A percentile compares a stretch with the other conserved stretches of the same genome.
These are phyloP conservation scores for Chiropotes sagulatus DNA, from an alignment of 2,797 vertebrate genomes.

Conservation along the genomic window DNA sequence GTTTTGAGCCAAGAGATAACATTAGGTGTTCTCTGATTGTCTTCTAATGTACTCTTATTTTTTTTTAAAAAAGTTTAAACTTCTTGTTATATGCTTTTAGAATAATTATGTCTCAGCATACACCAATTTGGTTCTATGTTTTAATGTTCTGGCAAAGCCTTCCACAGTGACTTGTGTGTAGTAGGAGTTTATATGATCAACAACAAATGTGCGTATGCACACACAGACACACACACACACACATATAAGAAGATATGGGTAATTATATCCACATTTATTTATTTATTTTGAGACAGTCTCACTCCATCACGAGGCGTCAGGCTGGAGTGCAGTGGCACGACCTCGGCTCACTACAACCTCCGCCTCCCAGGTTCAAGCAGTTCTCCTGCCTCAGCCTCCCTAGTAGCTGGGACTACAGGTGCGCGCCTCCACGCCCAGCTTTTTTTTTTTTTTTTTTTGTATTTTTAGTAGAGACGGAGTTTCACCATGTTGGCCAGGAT, in stretches of 20 bases:
- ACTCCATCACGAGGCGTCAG: too few relatives aligned
- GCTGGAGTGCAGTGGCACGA: too few relatives aligned
- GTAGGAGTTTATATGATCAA: neutral
- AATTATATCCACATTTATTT: neutral
- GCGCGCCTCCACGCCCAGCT: too few relatives aligned
- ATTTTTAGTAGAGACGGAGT: too few relatives aligned
- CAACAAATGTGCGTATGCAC: neutral
- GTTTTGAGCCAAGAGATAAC: neutral
- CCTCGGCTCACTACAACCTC: too few relatives aligned
- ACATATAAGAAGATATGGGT: neutral
- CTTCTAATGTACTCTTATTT: conserved; percentile 34
- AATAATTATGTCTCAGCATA: neutral
- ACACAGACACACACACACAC: too few relatives aligned
- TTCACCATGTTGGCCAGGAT: too few relatives aligned
- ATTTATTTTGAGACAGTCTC: too few relatives aligned
- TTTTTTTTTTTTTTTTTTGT: too few relatives aligned
- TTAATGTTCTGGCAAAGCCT: neutral
- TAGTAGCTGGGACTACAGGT: too few relatives aligned
- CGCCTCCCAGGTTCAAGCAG: too few relatives aligned
- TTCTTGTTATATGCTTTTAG: conserved; percentile 13
- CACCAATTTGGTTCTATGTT: neutral
- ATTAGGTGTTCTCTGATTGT: neutral
- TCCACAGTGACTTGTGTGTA: neutral
- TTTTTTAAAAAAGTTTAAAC: conserved; percentile 33
- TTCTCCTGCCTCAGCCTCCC: too few relatives aligned